A percentile compares a stretch with the other conserved stretches of the same genome.
Conservation (phyloP, 2,888 invertebrate genomes). For the Minunthozetes semirufus region DNA sequence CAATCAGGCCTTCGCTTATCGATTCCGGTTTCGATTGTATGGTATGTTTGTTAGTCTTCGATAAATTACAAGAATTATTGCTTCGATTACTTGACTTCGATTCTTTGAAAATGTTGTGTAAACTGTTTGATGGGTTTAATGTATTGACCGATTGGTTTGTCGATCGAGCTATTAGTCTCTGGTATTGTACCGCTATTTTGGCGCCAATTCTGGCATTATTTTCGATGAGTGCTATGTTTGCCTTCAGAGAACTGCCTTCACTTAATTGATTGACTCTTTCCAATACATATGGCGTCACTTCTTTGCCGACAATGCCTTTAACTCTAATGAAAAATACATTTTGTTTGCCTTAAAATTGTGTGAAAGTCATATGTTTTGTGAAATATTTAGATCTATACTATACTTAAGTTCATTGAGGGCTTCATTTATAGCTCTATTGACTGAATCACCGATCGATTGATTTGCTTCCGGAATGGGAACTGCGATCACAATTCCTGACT, state of each 20-base stretch:
- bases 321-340: constrained; percentile 35
- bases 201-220: constrained; percentile 83
- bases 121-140: constrained; percentile 9
- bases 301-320: constrained; percentile 63
- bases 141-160: neutral
- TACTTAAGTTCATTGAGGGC: constrained; percentile 57
- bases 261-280: constrained; percentile 70
- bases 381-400: neutral
- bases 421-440: constrained; percentile 61
- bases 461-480: constrained; percentile 70
- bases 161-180: neutral
- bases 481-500: constrained; percentile 64
- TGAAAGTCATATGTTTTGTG: neutral
- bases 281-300: constrained; percentile 86
- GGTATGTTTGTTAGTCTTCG: neutral
- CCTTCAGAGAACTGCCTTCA: constrained; percentile 66
- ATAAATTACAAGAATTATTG: neutral
- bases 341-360: neutral
- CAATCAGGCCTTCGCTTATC: neutral
- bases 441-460: constrained; percentile 52
- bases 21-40: neutral
- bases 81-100: neutral
- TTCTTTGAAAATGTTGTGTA: neutral
- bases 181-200: constrained; percentile 61
- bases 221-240: constrained; percentile 86